Base-by-base conservation (phyloP, 1,140 invertebrate species). In the Scaptodrosophila lebanonensis region DNA sequence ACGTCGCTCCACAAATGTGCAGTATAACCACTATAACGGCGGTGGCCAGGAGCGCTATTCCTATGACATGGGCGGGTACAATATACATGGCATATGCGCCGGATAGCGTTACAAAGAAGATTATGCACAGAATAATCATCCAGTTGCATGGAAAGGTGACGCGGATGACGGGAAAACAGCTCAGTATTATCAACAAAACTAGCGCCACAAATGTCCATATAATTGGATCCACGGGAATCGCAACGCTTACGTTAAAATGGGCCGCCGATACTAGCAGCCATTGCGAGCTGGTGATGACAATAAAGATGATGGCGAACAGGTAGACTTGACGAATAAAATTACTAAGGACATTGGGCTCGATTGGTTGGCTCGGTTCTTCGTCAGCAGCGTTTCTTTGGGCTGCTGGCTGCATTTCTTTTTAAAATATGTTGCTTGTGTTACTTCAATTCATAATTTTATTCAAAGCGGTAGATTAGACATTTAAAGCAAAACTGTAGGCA, bases 141-240 rank as follows among this genome's bases (percentile, higher is more conserved):
- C 60, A 54, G 29, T 53, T 54, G 1, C 33, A 6, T 2, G 45
- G 54, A 12, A 4, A 38, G 1, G 25, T 8, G 1, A 39, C 29
- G 0, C 43, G 32, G 3, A 17, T 18, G 7, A 12, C 1, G 2
- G 45, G 42, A 12, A 47, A 18, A 5, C 66, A 66, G 1, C 11
- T 1, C 1, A 71, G 1, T 6, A 49, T n/a, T 0, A 40, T 3
- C n/a, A 66, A 2, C 2, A 42, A 13, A 0, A 6, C 2, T 0
- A 65, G n/a, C 3, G 47, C 25, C 9, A 47, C 0, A 0, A 57
- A 0, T 1, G 57, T 1, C 66, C 66, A 71, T 0, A 53, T 20
- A 17, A 11, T 40, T 0, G 5, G 7, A 0, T 54, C 61, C 7
- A 68, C 30, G 1, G 17, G 25, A 18, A 29, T 17, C 12, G 5